These are phyloP conservation scores for Turritopsis rubra DNA, from an alignment of 30 jellyfish, hydroid and myxozoan genomes.

Conservation along the genomic window DNA sequence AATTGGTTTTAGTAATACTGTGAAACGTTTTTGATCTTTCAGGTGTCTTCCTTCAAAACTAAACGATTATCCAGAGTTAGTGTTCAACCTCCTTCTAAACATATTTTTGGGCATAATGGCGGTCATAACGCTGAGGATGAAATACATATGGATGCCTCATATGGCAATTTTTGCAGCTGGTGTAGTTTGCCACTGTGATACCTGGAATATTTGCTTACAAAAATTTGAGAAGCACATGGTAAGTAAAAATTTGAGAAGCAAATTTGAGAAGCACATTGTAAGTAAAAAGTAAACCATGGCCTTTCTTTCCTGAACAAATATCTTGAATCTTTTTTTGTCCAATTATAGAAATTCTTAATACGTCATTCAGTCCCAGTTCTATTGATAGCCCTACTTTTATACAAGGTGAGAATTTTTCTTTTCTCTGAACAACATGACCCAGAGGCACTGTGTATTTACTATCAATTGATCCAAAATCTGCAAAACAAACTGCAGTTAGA, in stretches of 20 bases:
- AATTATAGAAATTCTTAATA: slow-evolving; percentile 36
- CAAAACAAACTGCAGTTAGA: too few species aligned
- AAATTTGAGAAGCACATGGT: not conserved
- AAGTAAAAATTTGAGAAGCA: too few species aligned
- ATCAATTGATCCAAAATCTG: too few species aligned
- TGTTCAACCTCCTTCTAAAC: slow-evolving; percentile 52
- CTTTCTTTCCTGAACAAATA: too few species aligned
- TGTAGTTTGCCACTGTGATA: slow-evolving; percentile 50
- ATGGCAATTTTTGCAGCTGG: slow-evolving; percentile 85
- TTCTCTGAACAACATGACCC: too few species aligned
- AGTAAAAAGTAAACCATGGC: too few species aligned
- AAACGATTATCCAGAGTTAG: slow-evolving; percentile 66
- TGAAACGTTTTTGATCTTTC: slow-evolving; percentile 1
- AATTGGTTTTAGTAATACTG: too few species aligned
- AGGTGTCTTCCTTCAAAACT: slow-evolving; percentile 41
- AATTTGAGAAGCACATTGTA: too few species aligned
- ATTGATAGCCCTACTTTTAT: not conserved
- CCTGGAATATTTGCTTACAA: slow-evolving; percentile 32
- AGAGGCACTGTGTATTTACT: too few species aligned
- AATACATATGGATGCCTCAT: slow-evolving; percentile 89
- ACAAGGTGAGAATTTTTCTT: not conserved
- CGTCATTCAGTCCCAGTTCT: slow-evolving; percentile 43
- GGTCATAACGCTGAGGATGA: slow-evolving; percentile 72
- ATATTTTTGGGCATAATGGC: slow-evolving; percentile 83
- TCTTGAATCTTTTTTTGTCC: too few species aligned